These are phyloP conservation scores for Aphidius gifuensis DNA, from an alignment of 1,140 invertebrate species.

Conservation along the genomic window DNA sequence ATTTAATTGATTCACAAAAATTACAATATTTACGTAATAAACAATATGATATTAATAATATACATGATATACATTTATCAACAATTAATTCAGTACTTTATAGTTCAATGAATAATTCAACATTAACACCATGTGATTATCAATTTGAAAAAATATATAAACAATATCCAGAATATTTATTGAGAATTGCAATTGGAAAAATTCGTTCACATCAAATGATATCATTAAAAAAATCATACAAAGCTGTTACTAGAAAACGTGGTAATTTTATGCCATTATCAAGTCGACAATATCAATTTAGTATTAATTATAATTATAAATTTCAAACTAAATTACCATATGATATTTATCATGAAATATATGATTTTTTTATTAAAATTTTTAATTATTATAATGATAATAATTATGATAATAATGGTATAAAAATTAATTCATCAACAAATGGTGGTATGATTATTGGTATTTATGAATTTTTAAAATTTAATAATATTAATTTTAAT, in stretches of 20 bases:
- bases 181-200: constrained; percentile 60
- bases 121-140: constrained; percentile 62
- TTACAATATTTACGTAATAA: constrained; percentile 32
- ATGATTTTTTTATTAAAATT: constrained; percentile 40
- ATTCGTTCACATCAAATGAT: constrained; percentile 61
- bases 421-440: constrained; percentile 36
- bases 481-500: constrained; percentile 49
- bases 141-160: constrained; percentile 72
- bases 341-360: constrained; percentile 48
- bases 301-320: constrained; percentile 51
- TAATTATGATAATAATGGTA: constrained; percentile 17
- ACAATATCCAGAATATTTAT: constrained; percentile 63
- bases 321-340: constrained; percentile 58
- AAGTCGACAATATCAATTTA: constrained; percentile 58
- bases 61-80: constrained; percentile 45
- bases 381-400: constrained; percentile 34
- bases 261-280: constrained; percentile 56
- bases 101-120: constrained; percentile 61
- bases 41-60: constrained; percentile 37
- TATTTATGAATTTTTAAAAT: constrained; percentile 39
- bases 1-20: constrained; percentile 41
- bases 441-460: constrained; percentile 39
- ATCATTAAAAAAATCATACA: constrained; percentile 42
- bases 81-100: constrained; percentile 59
- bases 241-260: constrained; percentile 50